Conservation (phyloP, 2,113 vertebrate genomes). For the Rhodinocichla rosea region DNA sequence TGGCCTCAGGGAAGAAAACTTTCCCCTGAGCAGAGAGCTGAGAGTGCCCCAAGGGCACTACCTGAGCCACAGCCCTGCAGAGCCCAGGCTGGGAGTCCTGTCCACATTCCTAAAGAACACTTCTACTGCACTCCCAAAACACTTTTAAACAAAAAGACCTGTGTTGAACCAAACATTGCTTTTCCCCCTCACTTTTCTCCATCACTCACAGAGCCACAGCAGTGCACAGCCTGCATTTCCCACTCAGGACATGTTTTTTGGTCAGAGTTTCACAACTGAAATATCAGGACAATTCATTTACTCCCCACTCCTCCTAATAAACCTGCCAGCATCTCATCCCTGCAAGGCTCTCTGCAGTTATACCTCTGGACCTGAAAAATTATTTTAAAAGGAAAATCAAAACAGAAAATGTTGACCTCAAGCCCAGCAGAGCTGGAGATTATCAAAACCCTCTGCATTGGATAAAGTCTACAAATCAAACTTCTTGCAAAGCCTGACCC, state of each 20-base stretch:
- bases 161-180: background rate
- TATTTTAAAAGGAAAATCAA: background rate
- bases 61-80: background rate
- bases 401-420: background rate
- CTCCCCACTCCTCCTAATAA: background rate
- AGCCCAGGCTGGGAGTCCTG: background rate
- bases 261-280: background rate
- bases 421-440: background rate
- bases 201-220: background rate
- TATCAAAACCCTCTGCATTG: background rate
- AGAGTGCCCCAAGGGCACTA: background rate
- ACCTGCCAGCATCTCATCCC: background rate
- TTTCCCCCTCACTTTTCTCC: background rate
- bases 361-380: background rate
- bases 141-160: background rate
- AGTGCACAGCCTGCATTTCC: rapidly evolving
- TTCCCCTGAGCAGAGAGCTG: background rate
- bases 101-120: background rate
- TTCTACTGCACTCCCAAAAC: background rate
- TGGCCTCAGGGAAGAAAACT: background rate
- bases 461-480: background rate
- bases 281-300: background rate
- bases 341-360: background rate
- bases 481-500: background rate
- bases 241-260: background rate